A percentile compares a stretch with the other conserved stretches of the same genome.
These are phyloP conservation scores for Triplophysa yarkandensis DNA, from an alignment of 2,797 vertebrate species.

Conservation along the genomic window DNA sequence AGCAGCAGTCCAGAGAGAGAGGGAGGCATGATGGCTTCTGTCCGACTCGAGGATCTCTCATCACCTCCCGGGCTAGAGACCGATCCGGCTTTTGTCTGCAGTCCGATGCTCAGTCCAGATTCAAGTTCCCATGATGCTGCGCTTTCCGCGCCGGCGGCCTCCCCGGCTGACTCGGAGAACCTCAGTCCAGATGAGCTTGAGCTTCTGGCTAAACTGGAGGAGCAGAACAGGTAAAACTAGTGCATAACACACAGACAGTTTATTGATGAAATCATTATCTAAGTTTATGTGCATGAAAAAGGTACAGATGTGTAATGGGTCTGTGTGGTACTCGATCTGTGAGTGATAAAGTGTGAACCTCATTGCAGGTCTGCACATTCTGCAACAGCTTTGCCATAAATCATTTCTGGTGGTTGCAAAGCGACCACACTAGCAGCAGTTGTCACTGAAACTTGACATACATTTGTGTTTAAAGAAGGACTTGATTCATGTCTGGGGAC, in stretches of 20 bases:
- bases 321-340: conserved; percentile 15
- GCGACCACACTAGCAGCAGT: conserved; percentile 1
- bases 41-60: conserved; percentile 69
- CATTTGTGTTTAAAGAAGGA: too few relatives aligned
- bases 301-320: background rate
- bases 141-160: conserved; percentile 82
- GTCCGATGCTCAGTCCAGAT: conserved; percentile 89
- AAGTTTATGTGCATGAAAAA: background rate
- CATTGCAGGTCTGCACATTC: background rate
- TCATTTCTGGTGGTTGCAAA: conserved; percentile 18
- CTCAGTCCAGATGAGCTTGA: conserved; percentile 94
- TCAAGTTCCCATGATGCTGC: conserved; percentile 86
- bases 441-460: background rate
- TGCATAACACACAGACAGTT: background rate
- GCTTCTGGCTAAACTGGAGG: conserved; percentile 92
- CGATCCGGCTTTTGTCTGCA: conserved; percentile 79
- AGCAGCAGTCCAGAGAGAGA: conserved; percentile 78
- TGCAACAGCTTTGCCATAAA: conserved; percentile 32
- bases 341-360: conserved; percentile 3
- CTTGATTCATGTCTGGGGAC: too few relatives aligned
- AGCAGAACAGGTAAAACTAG: conserved; percentile 87
- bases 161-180: conserved; percentile 90
- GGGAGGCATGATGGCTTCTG: conserved; percentile 57
- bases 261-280: background rate
- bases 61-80: conserved; percentile 70